A percentile compares a stretch with the other conserved stretches of the same genome.
Conservation (phyloP, 2,113 vertebrate species). For the Thomomys bottae region DNA sequence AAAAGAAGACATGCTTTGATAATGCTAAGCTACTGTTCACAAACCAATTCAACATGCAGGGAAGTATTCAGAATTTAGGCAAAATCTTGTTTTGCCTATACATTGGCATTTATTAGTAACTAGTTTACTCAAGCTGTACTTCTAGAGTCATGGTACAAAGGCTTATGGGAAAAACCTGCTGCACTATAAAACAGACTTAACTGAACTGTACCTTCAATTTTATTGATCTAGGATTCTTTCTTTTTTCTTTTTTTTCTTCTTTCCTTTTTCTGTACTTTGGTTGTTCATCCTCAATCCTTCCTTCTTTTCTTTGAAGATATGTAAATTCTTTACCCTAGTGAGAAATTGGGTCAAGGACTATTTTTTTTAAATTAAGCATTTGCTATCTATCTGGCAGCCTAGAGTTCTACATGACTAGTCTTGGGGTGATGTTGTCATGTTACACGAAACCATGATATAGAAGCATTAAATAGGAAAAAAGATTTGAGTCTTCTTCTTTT, state of each 20-base stretch:
- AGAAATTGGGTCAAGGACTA: neutral
- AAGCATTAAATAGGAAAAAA: neutral
- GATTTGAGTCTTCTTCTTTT: neutral
- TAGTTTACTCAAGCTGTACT: neutral
- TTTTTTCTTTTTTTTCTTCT: neutral
- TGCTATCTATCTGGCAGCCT: neutral
- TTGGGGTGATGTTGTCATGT: too few relatives aligned
- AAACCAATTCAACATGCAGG: neutral
- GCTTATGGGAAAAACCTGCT: neutral
- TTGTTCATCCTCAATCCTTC: neutral
- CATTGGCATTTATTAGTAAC: neutral
- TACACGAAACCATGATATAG: neutral
- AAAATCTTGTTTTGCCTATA: neutral
- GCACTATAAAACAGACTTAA: neutral
- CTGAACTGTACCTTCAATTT: neutral
- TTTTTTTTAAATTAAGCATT: neutral
- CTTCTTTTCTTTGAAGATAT: neutral
- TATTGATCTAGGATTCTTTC: neutral
- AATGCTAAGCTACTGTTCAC: neutral
- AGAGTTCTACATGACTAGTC: neutral
- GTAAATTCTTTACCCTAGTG: neutral
- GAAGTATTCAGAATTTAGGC: neutral
- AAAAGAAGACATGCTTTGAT: neutral
- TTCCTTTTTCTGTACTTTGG: neutral
- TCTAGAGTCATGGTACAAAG: neutral